Base-by-base conservation (phyloP, 1,140 invertebrate genomes). In the Drosophila obscura region DNA sequence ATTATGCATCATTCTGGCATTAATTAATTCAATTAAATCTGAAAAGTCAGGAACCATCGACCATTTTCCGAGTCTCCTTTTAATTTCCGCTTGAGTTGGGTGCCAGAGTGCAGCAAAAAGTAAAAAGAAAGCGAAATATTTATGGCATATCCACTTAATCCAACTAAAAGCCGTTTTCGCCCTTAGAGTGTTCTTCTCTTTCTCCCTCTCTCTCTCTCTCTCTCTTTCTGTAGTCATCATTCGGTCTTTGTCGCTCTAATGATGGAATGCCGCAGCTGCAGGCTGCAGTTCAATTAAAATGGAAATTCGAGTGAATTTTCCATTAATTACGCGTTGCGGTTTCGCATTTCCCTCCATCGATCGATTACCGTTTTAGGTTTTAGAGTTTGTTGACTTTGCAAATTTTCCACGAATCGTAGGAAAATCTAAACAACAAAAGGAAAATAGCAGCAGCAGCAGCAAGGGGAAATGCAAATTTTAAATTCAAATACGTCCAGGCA, bases 201-300 rank as follows among this genome's bases (percentile, higher is more conserved):
- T 43, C 28, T 22, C 22, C 52, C 16, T 11, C 6, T 39, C 43
- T 24, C 52, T 44, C 11, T 57, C 31, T 8, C 9, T 31, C 1
- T 5, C 13, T 28, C 4, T 26, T 9, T 13, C 7, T 22, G 16
- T 55, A 15, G 9, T 59, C 26, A 24, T 22, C 28, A 46, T 15
- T 11, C 9, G 16, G 41, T 41, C 57, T 44, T 11, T 57, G 35
- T 53, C 15, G 8, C 67, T 62, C 24, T 61, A 77, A 80, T 57
- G 64, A 61, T 77, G 41, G 31, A 81, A 51, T 62, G 56, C 39
- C 24, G 50, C 68, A 55, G 41, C 65, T 73, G 72, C 68, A 49
- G 63, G 9, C 22, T 28, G 60, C 67, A 56, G 65, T 73, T 85
- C 81, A 87, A 87, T 85, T 85, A 81, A 87, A 85, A 87, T 44